Base-by-base conservation (phyloP, 2,888 invertebrate species). In the Eupsilia transversa region DNA sequence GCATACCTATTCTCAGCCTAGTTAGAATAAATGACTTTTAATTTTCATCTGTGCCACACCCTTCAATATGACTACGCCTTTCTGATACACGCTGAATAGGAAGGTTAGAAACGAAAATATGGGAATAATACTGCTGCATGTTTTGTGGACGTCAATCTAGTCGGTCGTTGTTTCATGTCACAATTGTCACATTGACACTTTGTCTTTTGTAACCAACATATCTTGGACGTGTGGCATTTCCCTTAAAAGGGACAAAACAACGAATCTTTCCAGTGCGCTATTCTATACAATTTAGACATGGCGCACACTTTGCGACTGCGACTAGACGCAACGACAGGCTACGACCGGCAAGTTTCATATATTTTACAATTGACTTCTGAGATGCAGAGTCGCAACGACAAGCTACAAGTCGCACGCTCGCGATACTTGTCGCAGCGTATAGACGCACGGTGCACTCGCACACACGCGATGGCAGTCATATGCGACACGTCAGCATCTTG, bases 141-240 rank as follows among this genome's bases (percentile, higher is more conserved):
- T 77, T 77, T 61, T 49, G 30, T 54, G n/a, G 27, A 49, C 54
- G 61, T 23, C 46, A 49, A 46, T 56, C 6, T 46, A 14, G 33
- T n/a, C 46, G 7, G n/a, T 14, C 7, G 27, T 59, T 49, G n/a
- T 56, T 77, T 23, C 2, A 17, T 61, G 54, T 20, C 41, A 7
- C 38, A 56, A 33, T 54, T 57, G 56, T 74, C 61, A 52, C 41
- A 43, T 74, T 20, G 38, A 35, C 27, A 23, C 27, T n/a, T n/a
- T 46, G 46, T 52, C n/a, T 12, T 60, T 60, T 77, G 54, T n/a
- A 30, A 14, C 30, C 23, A 54, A 56, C 38, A n/a, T 75, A 70
- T 54, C 54, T 60, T 12, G 27, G 75, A 54, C 46, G 33, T 17
- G 20, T n/a, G 30, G n/a, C 69, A n/a, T 57, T 56, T 30, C 3